phyloP scores from a whole-genome alignment of 2,797 vertebrate genomes.

The Pantherophis vulpinus region DNA sequence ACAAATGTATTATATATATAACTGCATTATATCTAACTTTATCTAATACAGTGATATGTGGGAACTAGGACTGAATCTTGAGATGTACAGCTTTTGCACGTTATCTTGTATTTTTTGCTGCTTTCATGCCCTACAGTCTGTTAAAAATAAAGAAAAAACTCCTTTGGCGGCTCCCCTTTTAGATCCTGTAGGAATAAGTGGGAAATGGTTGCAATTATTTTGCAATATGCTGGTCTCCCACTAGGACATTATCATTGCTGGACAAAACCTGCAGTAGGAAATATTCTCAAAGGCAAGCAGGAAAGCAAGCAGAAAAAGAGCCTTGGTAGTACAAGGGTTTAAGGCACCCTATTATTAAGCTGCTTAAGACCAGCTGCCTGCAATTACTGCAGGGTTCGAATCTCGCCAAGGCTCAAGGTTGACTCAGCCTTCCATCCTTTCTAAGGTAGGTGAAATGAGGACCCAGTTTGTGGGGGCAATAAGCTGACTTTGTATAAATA shows the following conservation, averaged over 20 bases:
- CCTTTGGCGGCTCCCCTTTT: background rate
- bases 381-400: too few relatives aligned
- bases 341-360: too few relatives aligned
- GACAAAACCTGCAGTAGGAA: background rate
- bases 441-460: too few relatives aligned
- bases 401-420: too few relatives aligned
- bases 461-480: too few relatives aligned
- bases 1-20: background rate
- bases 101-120: background rate
- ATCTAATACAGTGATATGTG: background rate
- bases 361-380: too few relatives aligned
- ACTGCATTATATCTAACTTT: background rate
- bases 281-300: background rate
- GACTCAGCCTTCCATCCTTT: too few relatives aligned
- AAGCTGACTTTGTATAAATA: too few relatives aligned
- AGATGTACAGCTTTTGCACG: background rate
- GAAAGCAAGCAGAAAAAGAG: too few relatives aligned
- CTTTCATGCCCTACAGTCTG: background rate
- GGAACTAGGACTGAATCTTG: background rate
- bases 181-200: background rate
- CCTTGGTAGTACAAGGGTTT: too few relatives aligned
- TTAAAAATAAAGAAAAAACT: background rate
- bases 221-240: background rate
- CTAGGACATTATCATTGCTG: background rate
- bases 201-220: background rate